Percentiles rank a stretch among this genome's conserved stretches.
These are phyloP conservation scores for Melospiza melodia DNA, from an alignment of 2,113 vertebrate genomes.

Conservation along the genomic window DNA sequence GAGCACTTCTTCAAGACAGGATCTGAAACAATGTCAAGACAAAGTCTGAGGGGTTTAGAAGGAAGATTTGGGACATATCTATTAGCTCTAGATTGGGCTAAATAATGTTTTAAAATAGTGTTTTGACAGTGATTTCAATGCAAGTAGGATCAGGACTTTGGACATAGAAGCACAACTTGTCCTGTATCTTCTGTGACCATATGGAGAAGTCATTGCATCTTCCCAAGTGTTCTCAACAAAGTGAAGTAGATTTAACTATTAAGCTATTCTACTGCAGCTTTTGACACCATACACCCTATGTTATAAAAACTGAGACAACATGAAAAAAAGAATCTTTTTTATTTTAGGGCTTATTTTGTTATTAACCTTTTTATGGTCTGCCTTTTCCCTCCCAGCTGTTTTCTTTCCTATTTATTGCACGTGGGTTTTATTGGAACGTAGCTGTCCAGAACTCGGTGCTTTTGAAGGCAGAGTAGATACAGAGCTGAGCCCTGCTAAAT, in stretches of 20 bases:
- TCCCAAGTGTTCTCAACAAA: not conserved
- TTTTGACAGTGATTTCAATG: not conserved
- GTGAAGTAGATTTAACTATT: not conserved
- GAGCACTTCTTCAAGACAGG: not conserved
- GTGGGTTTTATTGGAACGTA: not conserved
- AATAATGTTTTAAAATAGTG: not conserved
- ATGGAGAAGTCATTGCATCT: not conserved
- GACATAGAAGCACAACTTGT: not conserved
- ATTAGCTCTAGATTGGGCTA: not conserved
- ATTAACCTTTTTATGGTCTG: not conserved
- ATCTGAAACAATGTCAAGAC: not conserved
- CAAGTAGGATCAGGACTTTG: not conserved
- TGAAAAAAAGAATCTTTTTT: not conserved
- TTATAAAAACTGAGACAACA: not conserved
- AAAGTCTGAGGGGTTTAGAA: not conserved
- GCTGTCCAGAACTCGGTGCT: not conserved
- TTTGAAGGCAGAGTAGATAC: constrained; percentile 19
- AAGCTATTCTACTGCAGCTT: not conserved
- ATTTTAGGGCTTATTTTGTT: not conserved
- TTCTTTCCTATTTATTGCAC: constrained; percentile 39
- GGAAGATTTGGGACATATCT: not conserved
- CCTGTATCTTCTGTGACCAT: not conserved
- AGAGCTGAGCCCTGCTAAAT: not conserved
- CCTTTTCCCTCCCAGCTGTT: constrained; percentile 15
- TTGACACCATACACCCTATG: not conserved